Evolutionary conservation across 1,140 invertebrate genomes (phyloP).

Genomic region (Leptopilina clavipes): DNA sequence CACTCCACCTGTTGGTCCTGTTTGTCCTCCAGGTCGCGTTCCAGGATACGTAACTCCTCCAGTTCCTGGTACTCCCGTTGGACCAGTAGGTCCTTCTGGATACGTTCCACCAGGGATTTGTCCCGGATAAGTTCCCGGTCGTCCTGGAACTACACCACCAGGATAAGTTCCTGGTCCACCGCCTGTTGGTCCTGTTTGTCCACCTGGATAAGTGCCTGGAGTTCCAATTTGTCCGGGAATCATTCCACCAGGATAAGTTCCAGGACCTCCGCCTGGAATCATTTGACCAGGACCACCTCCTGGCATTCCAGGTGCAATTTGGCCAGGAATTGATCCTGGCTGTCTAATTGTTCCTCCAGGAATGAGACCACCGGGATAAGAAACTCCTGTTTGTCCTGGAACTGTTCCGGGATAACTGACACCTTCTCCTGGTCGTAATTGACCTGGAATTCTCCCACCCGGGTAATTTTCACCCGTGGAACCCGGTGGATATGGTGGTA

Average conservation of each 20-base stretch:
- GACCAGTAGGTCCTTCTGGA: conserved; percentile 23
- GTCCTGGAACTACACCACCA: conserved; percentile 39
- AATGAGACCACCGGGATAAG: neutral
- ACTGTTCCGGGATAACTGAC: conserved; percentile 24
- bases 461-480: neutral
- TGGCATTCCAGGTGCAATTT: neutral
- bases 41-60: conserved; percentile 37
- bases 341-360: conserved; percentile 15
- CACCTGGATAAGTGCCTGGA: neutral
- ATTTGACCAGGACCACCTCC: neutral
- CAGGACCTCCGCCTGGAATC: conserved; percentile 7
- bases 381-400: conserved; percentile 9
- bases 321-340: neutral
- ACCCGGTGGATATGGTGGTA: neutral
- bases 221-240: conserved; percentile 14
- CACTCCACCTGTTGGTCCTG: conserved; percentile 26
- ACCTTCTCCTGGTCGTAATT: neutral
- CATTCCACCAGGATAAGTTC: conserved; percentile 38
- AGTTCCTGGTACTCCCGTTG: conserved; percentile 39
- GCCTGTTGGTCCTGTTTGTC: conserved; percentile 24
- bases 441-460: neutral
- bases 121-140: conserved; percentile 41
- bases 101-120: conserved; percentile 25
- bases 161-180: conserved; percentile 37
- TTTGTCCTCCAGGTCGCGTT: conserved; percentile 37